Percentiles rank a stretch among this genome's conserved stretches.
Evolutionary conservation across 2,797 vertebrate genomes (phyloP).

Genomic region (Mergus octosetaceus): DNA sequence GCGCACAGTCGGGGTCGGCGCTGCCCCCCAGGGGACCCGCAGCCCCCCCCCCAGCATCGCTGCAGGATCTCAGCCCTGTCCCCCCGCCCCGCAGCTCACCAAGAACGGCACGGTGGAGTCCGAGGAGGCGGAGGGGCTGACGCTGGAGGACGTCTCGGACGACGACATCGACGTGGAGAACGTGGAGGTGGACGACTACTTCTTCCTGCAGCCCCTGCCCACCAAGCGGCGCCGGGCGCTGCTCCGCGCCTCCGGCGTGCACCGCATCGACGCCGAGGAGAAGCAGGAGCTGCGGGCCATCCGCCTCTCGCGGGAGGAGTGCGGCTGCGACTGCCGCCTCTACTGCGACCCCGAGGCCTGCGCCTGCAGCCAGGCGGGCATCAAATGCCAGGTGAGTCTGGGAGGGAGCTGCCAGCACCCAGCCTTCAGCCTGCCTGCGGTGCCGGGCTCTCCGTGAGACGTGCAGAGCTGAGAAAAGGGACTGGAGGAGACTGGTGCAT

Average conservation of each 20-base stretch:
- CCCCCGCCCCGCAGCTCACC: slow-evolving; percentile 81
- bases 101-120: slow-evolving; percentile 93
- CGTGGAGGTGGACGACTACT: slow-evolving; percentile 94
- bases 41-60: neutral
- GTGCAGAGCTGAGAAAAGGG: neutral
- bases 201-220: slow-evolving; percentile 93
- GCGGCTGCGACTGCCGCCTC: slow-evolving; percentile 93
- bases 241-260: slow-evolving; percentile 90
- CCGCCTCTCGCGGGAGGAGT: slow-evolving; percentile 93
- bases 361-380: slow-evolving; percentile 94
- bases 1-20: no score
- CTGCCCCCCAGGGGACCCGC: neutral
- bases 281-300: slow-evolving; percentile 92
- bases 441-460: neutral
- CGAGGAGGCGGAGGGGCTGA: slow-evolving; percentile 89
- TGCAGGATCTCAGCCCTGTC: neutral
- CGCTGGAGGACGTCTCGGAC: slow-evolving; percentile 91
- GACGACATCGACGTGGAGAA: slow-evolving; percentile 93
- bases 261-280: slow-evolving; percentile 93
- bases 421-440: neutral
- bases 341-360: slow-evolving; percentile 95
- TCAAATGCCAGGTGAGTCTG: slow-evolving; percentile 91
- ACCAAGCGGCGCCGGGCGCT: slow-evolving; percentile 91
- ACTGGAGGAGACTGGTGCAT: neutral
- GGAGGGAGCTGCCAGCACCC: neutral